Evolutionary conservation across 2,888 invertebrate genomes (phyloP), one percentile per base, ranked within the genome.

Genomic region (Megamerina dolium): DNA sequence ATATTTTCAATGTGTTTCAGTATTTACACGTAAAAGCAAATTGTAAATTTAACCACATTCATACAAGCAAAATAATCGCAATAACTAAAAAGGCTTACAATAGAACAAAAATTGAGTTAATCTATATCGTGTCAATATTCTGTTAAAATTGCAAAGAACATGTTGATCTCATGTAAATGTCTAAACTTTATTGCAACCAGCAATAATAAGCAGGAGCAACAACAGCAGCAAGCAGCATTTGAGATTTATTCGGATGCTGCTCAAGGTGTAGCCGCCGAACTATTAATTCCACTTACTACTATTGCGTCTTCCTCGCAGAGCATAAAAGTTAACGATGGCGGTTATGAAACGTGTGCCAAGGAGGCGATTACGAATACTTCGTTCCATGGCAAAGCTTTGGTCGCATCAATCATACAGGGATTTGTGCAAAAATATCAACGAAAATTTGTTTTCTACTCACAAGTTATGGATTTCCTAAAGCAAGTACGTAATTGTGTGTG

Each of bases 91-190:
- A n/a, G n/a, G n/a, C n/a, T n/a, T n/a, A n/a, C n/a, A n/a, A n/a
- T n/a, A n/a, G n/a, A n/a, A n/a, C n/a, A n/a, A n/a, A n/a, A n/a
- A n/a, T n/a, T n/a, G n/a, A n/a, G n/a, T n/a, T n/a, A n/a, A n/a
- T n/a, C n/a, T n/a, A n/a, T n/a, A n/a, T n/a, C n/a, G n/a, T n/a
- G n/a, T n/a, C n/a, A n/a, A n/a, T n/a, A n/a, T n/a, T n/a, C n/a
- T n/a, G n/a, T n/a, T n/a, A n/a, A n/a, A n/a, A n/a, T n/a, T n/a
- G n/a, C n/a, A n/a, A n/a, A n/a, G n/a, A n/a, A n/a, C 50, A 71
- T 68, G 66, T 56, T 65, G 58, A 63, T 68, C 53, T 78, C 82
- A 63, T 87, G 87, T 74, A 82, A 84, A 75, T 87, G 87, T 72
- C 73, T 85, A 61, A 87, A 87, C 74, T 60, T 68, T 55, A 55